Base-by-base conservation (phyloP, 2,113 vertebrate genomes). In the Spea bombifrons region DNA sequence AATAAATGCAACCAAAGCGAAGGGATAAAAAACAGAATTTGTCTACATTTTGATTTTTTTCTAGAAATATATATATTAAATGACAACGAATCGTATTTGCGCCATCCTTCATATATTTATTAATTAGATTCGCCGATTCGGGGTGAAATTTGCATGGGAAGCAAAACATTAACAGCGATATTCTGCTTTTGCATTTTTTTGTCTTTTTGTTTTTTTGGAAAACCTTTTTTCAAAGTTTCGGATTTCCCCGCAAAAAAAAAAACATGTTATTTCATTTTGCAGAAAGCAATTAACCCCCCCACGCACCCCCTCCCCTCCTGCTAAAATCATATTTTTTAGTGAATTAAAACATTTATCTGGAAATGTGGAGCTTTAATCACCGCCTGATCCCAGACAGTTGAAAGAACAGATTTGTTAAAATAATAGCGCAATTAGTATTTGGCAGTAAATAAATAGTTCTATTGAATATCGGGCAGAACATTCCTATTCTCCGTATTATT, bases 401-500 rank as follows among this genome's bases (percentile, higher is more conserved):
- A 67, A 80, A 82, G 55, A 74, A 70, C 5, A 75, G 75, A 68
- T 83, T 61, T 83, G 82, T 84, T 80, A 83, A 73, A 84, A 82
- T 71, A 84, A 83, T 79, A 84, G 76, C 78, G 80, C 63, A 84
- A 81, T 82, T 80, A 79, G 45, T n/a, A 66, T 75, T 83, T 77
- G 66, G n/a, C 49, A 61, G 46, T 13, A 6, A 7, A 13, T 71
- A 78, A 85, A 73, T 61, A 8, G 53, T 82, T 80, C 72, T 84
- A 80, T 84, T 81, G 85, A 82, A 75, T 84, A 81, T n/a, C 48
- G 55, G 49, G 64, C 0, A 0, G 43, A 49, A 75, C 65, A 77
- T 16, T 71, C 30, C 50, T 73, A 43, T 79, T 72, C 75, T 16
- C 64, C 30, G 44, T 73, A 43, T 79, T 72, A 55, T 55, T 79